phyloP scores from a whole-genome alignment of 2,888 invertebrate species.

The Dryadula phaetusa region DNA sequence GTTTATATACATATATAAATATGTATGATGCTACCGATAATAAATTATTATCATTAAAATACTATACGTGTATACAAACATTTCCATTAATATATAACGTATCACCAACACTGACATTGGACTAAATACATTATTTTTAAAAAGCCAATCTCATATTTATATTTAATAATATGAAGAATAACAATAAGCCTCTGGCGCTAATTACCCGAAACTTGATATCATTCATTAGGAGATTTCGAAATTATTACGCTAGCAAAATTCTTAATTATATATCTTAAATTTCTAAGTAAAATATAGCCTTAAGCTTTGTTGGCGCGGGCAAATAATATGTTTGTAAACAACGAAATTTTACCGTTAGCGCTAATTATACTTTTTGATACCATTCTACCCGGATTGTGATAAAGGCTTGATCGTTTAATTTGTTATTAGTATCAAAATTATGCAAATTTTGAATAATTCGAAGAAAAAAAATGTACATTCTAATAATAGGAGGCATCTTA shows the following conservation, averaged over 20 bases:
- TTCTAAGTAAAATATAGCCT: conserved; percentile 82
- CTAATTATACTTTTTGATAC: conserved; percentile 71
- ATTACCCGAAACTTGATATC: conserved; percentile 82
- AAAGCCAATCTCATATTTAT: conserved; percentile 43
- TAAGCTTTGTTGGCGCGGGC: conserved; percentile 71
- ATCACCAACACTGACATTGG: background rate
- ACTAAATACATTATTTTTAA: conserved; percentile 1
- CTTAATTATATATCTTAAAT: conserved; percentile 84
- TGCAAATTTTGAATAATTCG: conserved; percentile 31
- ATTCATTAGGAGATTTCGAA: conserved; percentile 81
- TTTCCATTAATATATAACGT: background rate
- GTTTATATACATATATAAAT: background rate
- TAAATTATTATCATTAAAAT: background rate
- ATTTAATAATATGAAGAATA: conserved; percentile 70
- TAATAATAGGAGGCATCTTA: conserved; percentile 19
- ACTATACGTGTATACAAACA: background rate
- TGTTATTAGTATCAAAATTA: conserved; percentile 44
- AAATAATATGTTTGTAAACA: conserved; percentile 84
- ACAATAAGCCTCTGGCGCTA: conserved; percentile 73
- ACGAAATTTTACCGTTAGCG: conserved; percentile 74
- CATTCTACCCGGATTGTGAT: conserved; percentile 53
- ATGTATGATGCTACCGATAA: conserved; percentile 3
- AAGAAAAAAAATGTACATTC: conserved; percentile 10
- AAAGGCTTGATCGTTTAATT: conserved; percentile 55
- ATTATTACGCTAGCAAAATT: conserved; percentile 82